A percentile compares a stretch with the other conserved stretches of the same genome.
Evolutionary conservation across 1,140 invertebrate genomes (phyloP).

Genomic region (Drosophila burlai): DNA sequence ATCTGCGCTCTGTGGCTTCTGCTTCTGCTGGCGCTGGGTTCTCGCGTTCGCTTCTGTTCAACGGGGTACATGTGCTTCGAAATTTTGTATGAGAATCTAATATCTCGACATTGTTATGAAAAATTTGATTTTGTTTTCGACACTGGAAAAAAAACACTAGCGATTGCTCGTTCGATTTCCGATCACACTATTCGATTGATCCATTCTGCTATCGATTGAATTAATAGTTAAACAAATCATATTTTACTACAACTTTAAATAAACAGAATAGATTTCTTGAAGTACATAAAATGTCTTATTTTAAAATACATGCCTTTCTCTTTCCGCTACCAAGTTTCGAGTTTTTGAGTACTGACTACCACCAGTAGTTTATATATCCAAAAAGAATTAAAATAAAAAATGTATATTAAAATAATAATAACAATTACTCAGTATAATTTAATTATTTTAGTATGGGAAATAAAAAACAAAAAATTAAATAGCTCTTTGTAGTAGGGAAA

Average conservation of each 20-base stretch:
- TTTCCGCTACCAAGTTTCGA: too few relatives aligned
- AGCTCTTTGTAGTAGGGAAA: too few relatives aligned
- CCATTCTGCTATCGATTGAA: neutral
- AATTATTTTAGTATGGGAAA: too few relatives aligned
- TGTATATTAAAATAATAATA: too few relatives aligned
- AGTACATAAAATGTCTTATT: neutral
- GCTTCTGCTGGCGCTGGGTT: constrained; percentile 28
- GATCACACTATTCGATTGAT: constrained; percentile 25
- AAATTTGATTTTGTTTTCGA: constrained; percentile 63
- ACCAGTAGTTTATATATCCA: too few relatives aligned
- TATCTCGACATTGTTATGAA: constrained; percentile 63
- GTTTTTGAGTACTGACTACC: too few relatives aligned
- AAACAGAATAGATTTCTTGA: neutral
- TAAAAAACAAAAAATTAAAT: too few relatives aligned
- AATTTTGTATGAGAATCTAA: constrained; percentile 52
- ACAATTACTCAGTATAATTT: too few relatives aligned
- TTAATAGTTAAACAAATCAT: neutral
- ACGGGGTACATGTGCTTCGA: constrained; percentile 44
- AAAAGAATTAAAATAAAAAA: too few relatives aligned
- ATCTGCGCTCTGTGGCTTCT: constrained; percentile 7
- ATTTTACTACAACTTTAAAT: neutral
- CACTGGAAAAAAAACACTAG: constrained; percentile 41
- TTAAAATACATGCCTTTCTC: too few relatives aligned
- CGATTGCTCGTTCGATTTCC: constrained; percentile 4
- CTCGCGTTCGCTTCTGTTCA: constrained; percentile 18